Evolutionary conservation across 1,140 invertebrate genomes (phyloP).

Genomic region (Ganaspis sp.): DNA sequence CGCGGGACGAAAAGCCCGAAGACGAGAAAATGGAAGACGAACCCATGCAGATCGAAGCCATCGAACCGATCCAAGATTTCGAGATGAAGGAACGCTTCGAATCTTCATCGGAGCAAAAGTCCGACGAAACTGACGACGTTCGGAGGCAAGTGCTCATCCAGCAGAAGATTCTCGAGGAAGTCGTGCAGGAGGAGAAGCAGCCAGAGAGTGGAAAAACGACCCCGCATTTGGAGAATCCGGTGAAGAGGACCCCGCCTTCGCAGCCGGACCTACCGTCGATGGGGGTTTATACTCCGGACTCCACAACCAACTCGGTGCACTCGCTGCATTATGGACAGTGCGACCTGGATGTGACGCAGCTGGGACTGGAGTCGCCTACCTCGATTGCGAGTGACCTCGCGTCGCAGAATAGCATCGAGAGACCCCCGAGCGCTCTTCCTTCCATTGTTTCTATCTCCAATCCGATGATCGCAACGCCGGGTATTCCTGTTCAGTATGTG

Average conservation of each 20-base stretch:
- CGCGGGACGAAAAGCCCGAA: constrained; percentile 45
- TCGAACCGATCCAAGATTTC: constrained; percentile 39
- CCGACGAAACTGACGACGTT: too few relatives aligned
- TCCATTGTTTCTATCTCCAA: constrained; percentile 65
- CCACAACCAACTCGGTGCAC: constrained; percentile 89
- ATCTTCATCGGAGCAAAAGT: constrained; percentile 13
- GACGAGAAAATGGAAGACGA: constrained; percentile 49
- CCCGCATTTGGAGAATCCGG: constrained; percentile 77
- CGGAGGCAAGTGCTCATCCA: constrained; percentile 44
- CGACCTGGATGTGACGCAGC: constrained; percentile 88
- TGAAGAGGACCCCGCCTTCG: constrained; percentile 78
- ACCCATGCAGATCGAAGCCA: constrained; percentile 41
- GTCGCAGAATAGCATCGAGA: constrained; percentile 84
- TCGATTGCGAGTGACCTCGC: constrained; percentile 91
- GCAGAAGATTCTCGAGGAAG: constrained; percentile 43
- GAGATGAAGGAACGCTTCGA: constrained; percentile 52
- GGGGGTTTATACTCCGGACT: constrained; percentile 90
- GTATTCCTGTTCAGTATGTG: constrained; percentile 64
- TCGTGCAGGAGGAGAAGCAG: constrained; percentile 70
- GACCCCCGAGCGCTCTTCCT: constrained; percentile 73
- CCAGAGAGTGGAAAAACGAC: constrained; percentile 79
- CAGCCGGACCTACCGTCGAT: constrained; percentile 84
- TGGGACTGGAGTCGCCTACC: constrained; percentile 90
- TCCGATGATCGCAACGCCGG: constrained; percentile 64
- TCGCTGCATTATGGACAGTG: constrained; percentile 87